phyloP scores from a whole-genome alignment of 2,888 invertebrate species.

The Tenthredo livida region DNA sequence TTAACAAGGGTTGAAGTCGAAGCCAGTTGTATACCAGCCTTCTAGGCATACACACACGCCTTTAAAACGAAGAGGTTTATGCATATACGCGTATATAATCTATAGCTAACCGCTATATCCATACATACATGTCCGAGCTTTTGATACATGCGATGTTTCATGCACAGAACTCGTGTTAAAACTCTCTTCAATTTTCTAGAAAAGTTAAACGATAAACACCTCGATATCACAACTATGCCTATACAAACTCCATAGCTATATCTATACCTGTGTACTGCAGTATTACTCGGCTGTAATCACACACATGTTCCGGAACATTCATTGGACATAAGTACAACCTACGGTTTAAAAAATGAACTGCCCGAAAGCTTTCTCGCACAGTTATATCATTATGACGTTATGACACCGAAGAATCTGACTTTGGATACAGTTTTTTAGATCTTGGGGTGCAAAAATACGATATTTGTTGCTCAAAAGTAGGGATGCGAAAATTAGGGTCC shows the following conservation, averaged over 20 bases:
- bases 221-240: neutral
- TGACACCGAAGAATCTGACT: too few relatives aligned
- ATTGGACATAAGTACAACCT: too few relatives aligned
- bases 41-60: neutral
- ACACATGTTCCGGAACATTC: too few relatives aligned
- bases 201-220: conserved; percentile 8
- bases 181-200: neutral
- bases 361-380: too few relatives aligned
- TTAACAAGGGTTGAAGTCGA: conserved; percentile 59
- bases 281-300: too few relatives aligned
- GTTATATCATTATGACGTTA: too few relatives aligned
- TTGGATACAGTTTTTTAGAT: too few relatives aligned
- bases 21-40: neutral
- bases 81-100: neutral
- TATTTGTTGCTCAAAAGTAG: too few relatives aligned
- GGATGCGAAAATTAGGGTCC: too few relatives aligned
- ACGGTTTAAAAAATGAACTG: too few relatives aligned
- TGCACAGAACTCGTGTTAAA: neutral
- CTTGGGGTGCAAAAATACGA: too few relatives aligned
- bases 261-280: too few relatives aligned
- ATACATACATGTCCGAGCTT: neutral
- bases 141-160: conserved; percentile 27
- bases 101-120: neutral
- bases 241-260: neutral
- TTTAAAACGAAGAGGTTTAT: neutral